Percentiles rank a stretch among this genome's conserved stretches.
Evolutionary conservation across 2,888 invertebrate genomes (phyloP).

Genomic region (Stratiomys singularior): DNA sequence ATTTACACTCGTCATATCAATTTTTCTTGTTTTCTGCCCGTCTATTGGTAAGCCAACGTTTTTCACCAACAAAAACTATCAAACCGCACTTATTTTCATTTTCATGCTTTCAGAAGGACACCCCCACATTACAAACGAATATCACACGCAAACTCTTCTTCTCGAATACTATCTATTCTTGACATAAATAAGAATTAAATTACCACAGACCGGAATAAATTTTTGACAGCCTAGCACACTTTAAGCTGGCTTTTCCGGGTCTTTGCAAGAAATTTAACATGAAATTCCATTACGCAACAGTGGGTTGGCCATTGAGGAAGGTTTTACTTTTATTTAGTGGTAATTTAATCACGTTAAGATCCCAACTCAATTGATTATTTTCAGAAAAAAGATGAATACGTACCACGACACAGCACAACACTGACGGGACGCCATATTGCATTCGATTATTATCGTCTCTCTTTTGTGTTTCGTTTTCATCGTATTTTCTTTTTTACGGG

Average conservation of each 20-base stretch:
- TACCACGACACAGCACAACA: constrained; percentile 97
- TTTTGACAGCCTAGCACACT: constrained; percentile 31
- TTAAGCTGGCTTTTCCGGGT: constrained; percentile 23
- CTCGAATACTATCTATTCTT: constrained; percentile 2
- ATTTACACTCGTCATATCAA: constrained; percentile 23
- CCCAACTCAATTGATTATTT: constrained; percentile 43
- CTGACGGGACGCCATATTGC: constrained; percentile 95
- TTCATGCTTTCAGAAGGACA: not conserved
- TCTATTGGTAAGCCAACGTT: constrained; percentile 5
- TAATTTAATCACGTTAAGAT: constrained; percentile 24
- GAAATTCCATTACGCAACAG: not conserved
- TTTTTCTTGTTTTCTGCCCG: no score
- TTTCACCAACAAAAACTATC: not conserved
- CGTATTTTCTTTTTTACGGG: not conserved
- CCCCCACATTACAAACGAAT: not conserved
- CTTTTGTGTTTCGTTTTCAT: not conserved
- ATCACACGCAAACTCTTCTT: not conserved
- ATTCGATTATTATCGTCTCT: constrained; percentile 47
- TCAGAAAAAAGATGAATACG: constrained; percentile 67
- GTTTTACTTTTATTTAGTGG: not conserved
- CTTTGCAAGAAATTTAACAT: constrained; percentile 32
- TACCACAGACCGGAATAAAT: constrained; percentile 36
- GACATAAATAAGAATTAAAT: constrained; percentile 35
- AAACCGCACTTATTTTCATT: not conserved
- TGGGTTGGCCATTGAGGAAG: not conserved